Evolutionary conservation across 2,113 vertebrate species (phyloP).

Genomic region (Cheilinus undulatus): DNA sequence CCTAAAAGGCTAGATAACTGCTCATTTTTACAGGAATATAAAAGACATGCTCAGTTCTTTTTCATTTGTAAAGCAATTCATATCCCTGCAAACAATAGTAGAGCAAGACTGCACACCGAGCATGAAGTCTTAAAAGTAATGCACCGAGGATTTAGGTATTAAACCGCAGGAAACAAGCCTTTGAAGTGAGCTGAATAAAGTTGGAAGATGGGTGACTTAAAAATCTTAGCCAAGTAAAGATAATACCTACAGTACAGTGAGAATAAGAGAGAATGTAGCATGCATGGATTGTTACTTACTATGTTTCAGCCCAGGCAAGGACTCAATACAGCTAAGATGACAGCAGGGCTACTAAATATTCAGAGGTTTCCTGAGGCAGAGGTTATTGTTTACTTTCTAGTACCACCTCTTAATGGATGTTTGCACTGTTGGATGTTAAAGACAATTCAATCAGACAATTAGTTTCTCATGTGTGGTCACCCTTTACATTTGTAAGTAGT

Average conservation of each 20-base stretch:
- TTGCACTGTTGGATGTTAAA: slow-evolving; percentile 7
- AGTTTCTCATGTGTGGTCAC: background rate
- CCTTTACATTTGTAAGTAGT: too few species aligned
- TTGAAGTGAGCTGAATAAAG: slow-evolving; percentile 20
- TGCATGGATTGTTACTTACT: background rate
- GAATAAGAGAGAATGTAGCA: background rate
- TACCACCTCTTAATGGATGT: background rate
- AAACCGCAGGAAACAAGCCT: slow-evolving; percentile 4
- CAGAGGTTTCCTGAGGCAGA: background rate
- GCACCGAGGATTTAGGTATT: background rate
- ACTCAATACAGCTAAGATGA: background rate
- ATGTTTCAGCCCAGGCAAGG: background rate
- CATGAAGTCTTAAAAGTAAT: slow-evolving; percentile 18
- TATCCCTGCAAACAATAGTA: slow-evolving; percentile 36
- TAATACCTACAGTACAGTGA: background rate
- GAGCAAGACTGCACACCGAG: slow-evolving; percentile 7
- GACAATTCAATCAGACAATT: slow-evolving; percentile 4
- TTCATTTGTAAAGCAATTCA: slow-evolving; percentile 15
- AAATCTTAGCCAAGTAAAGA: background rate
- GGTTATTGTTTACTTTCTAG: background rate
- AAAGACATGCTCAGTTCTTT: slow-evolving; percentile 17
- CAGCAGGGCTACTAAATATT: slow-evolving; percentile 30
- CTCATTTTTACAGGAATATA: slow-evolving; percentile 19
- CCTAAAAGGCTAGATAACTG: slow-evolving; percentile 29
- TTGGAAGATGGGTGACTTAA: background rate